Evolutionary conservation across 2,113 vertebrate genomes (phyloP).

Genomic region (Miniopterus natalensis): DNA sequence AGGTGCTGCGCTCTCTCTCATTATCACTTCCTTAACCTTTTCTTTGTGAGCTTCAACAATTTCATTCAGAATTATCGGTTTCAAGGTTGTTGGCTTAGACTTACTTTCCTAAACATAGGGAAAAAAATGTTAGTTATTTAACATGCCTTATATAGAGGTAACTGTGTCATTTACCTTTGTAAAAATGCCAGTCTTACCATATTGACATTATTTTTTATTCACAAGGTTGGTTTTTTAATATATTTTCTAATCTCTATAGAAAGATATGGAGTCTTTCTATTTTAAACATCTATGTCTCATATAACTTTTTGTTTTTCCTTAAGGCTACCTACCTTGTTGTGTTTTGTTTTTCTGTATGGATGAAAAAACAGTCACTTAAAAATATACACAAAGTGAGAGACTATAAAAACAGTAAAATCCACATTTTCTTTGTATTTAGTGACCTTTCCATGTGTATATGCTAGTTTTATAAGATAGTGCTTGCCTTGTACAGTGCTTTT

Average conservation of each 20-base stretch:
- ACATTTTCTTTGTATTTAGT: neutral
- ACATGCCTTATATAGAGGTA: neutral
- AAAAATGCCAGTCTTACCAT: neutral
- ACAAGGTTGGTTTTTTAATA: neutral
- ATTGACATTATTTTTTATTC: neutral
- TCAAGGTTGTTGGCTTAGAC: conserved; percentile 84
- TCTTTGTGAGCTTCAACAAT: conserved; percentile 88
- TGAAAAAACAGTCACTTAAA: conserved; percentile 4
- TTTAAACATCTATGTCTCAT: conserved; percentile 24
- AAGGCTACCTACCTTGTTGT: neutral
- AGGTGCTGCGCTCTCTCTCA: conserved; percentile 88
- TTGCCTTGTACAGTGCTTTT: neutral
- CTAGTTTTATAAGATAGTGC: neutral
- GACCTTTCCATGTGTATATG: neutral
- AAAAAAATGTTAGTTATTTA: neutral
- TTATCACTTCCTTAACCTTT: conserved; percentile 88
- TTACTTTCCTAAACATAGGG: conserved; percentile 83
- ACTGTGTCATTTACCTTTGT: neutral
- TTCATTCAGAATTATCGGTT: conserved; percentile 90
- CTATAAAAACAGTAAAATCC: neutral
- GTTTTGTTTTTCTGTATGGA: neutral
- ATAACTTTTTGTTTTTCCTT: neutral
- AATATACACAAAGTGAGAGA: neutral
- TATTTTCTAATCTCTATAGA: conserved; percentile 1
- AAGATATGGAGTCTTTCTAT: neutral